phyloP scores from a whole-genome alignment of 2,113 vertebrate genomes.

The Neofelis nebulosa region DNA sequence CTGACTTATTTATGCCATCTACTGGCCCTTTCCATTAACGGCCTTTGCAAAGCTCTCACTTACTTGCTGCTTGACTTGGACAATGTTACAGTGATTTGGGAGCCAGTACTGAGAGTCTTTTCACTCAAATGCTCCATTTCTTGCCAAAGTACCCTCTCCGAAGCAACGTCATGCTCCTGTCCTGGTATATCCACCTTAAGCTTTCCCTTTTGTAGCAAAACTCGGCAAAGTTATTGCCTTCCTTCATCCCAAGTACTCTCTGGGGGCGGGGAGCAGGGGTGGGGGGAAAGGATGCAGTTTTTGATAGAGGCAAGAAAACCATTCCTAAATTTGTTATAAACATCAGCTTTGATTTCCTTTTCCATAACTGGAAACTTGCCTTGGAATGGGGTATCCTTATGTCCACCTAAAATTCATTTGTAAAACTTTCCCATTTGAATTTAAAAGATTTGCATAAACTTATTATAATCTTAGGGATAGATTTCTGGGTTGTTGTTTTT shows the following conservation, averaged over 20 bases:
- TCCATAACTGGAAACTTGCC: neutral
- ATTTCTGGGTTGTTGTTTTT: neutral
- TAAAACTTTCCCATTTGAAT: neutral
- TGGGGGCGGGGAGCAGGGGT: neutral
- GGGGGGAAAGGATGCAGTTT: neutral
- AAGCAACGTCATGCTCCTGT: neutral
- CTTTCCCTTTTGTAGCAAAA: neutral
- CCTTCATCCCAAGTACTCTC: neutral
- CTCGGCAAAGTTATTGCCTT: neutral
- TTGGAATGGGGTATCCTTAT: neutral
- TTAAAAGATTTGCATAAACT: neutral
- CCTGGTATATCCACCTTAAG: neutral
- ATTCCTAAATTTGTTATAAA: neutral
- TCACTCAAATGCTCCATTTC: conserved; percentile 3
- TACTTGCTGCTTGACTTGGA: conserved; percentile 7
- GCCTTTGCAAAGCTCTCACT: neutral
- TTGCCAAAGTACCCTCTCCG: conserved; percentile 30
- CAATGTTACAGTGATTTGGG: conserved; percentile 34
- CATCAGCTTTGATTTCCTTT: neutral
- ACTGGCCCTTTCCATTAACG: conserved; percentile 76
- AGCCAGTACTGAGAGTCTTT: conserved; percentile 37
- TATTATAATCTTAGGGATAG: neutral
- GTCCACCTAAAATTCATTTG: neutral
- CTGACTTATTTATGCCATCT: conserved; percentile 84
- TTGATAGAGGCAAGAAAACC: neutral